These are phyloP conservation scores for Aleiodes testaceus DNA, from an alignment of 2,888 invertebrate species.

Conservation along the genomic window DNA sequence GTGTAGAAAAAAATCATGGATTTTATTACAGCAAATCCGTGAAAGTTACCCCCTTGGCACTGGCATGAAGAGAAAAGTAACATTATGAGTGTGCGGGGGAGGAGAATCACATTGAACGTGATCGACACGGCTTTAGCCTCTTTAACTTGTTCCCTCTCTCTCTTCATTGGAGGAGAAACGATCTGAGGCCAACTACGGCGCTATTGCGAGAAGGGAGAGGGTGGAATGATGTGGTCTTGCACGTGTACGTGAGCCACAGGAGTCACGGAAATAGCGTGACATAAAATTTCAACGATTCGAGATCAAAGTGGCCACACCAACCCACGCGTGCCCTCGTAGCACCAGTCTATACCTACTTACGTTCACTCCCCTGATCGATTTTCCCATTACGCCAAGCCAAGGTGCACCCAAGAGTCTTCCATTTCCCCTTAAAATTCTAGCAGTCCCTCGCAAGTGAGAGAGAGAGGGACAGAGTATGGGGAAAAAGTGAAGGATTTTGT, in stretches of 20 bases:
- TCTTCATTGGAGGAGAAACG: background rate
- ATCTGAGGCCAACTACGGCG: slow-evolving; percentile 14
- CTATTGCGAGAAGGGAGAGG: background rate
- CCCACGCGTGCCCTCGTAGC: slow-evolving; percentile 38
- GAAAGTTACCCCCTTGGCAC: too few species aligned
- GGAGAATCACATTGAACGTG: slow-evolving; percentile 18
- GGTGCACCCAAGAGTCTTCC: slow-evolving; percentile 54
- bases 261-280: slow-evolving; percentile 45
- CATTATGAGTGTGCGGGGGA: slow-evolving; percentile 24
- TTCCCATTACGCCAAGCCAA: slow-evolving; percentile 65
- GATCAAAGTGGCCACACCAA: slow-evolving; percentile 47
- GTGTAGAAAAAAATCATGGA: too few species aligned
- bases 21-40: too few species aligned
- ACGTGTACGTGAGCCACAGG: slow-evolving; percentile 17
- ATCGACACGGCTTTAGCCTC: slow-evolving; percentile 20
- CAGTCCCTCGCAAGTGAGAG: slow-evolving; percentile 31
- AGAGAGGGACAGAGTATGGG: background rate
- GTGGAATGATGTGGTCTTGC: slow-evolving; percentile 13
- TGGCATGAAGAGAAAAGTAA: background rate
- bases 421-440: slow-evolving; percentile 9
- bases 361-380: slow-evolving; percentile 61
- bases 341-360: slow-evolving; percentile 48
- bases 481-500: slow-evolving; percentile 3
- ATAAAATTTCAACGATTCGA: slow-evolving; percentile 51
- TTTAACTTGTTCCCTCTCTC: background rate